These are phyloP conservation scores for Pristis pectinata DNA, from an alignment of 2,797 vertebrate genomes.

Conservation along the genomic window DNA sequence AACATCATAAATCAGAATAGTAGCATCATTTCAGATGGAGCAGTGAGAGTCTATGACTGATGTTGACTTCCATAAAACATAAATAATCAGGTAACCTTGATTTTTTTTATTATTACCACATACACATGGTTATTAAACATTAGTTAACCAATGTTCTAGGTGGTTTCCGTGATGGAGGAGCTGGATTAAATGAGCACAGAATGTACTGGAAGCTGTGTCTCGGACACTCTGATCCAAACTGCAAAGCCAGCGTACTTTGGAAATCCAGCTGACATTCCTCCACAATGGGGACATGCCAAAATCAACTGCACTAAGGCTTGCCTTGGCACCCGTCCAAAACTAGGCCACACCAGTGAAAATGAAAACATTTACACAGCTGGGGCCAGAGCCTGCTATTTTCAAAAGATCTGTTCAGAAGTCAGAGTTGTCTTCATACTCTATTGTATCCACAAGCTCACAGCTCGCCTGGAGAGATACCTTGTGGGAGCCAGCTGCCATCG, in stretches of 20 bases:
- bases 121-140: neutral
- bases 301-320: constrained; percentile 83
- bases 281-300: constrained; percentile 79
- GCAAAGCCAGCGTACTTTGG: constrained; percentile 86
- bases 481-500: neutral
- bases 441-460: constrained; percentile 50
- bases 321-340: constrained; percentile 88
- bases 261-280: constrained; percentile 93
- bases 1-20: constrained; percentile 32
- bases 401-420: constrained; percentile 60
- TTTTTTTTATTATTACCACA: constrained; percentile 15
- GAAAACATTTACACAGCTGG: constrained; percentile 99
- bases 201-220: constrained; percentile 75
- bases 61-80: neutral
- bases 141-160: neutral
- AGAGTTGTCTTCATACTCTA: constrained; percentile 40
- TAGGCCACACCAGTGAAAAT: constrained; percentile 83
- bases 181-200: constrained; percentile 73
- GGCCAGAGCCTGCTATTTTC: constrained; percentile 74
- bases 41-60: neutral
- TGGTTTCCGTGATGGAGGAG: neutral
- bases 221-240: constrained; percentile 78
- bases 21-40: neutral
- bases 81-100: constrained; percentile 29
- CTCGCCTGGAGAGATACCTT: neutral